Evolutionary conservation across 1,140 invertebrate species (phyloP), one percentile per base, ranked within the genome.

Genomic region (Pseudachorutes palmiensis): DNA sequence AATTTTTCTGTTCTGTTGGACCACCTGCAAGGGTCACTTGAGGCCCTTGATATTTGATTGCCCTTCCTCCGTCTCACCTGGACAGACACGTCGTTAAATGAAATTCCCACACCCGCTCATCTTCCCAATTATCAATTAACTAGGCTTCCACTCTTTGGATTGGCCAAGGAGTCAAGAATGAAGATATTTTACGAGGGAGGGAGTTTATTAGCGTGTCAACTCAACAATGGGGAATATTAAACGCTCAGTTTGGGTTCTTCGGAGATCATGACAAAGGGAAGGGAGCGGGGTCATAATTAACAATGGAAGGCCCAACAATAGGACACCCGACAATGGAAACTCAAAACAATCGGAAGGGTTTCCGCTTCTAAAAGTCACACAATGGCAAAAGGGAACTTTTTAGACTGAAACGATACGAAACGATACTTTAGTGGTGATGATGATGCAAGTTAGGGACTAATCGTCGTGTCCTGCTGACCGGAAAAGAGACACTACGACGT

Each of bases 131-230:
- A 45, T 9, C 36, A 45, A 45, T 45, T 45, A 45, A 45, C 36
- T 45, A 45, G 36, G 36, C 36, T 45, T 45, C 36, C 36, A 9
- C 9, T 45, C 9, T 45, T n/a, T n/a, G n/a, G n/a, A n/a, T n/a
- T n/a, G n/a, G n/a, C n/a, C n/a, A n/a, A n/a, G n/a, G n/a, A n/a
- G n/a, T n/a, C n/a, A n/a, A n/a, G n/a, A n/a, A 55, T 55, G 24
- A 55, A 55, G 51, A 55, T 55, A 55, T 55, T 55, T 55, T 16
- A 16, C 24, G 36, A 19, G 51, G 9, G 3, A 55, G 24, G 24
- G 51, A 55, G 51, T 55, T 55, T 55, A 55, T 55, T 14, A 55
- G 51, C 51, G 51, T 55, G 51, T 55, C 51, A 55, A 55, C 51
- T 14, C 12, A 9, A 55, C 51, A 55, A 55, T 55, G 51, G 51